Conservation (phyloP, 1,140 invertebrate genomes). For the Sycobia sp. region DNA sequence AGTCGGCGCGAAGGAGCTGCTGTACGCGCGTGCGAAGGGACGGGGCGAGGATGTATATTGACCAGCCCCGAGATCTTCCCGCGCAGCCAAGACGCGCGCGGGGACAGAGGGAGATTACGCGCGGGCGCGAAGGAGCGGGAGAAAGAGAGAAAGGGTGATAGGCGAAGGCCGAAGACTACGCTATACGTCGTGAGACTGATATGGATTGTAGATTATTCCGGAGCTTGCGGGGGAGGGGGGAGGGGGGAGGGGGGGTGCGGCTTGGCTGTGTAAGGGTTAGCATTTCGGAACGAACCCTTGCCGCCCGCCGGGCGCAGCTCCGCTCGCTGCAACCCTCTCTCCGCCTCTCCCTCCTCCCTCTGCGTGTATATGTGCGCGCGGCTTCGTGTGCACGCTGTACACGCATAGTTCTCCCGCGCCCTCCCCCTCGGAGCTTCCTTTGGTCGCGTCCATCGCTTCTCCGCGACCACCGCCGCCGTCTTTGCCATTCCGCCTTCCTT, state of each 20-base stretch:
- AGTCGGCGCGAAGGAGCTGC: constrained; percentile 13
- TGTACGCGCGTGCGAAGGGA: neutral
- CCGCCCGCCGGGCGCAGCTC: constrained; percentile 31
- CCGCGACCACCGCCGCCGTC: neutral
- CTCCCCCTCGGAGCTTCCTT: constrained; percentile 19
- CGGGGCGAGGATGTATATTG: constrained; percentile 45
- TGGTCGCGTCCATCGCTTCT: constrained; percentile 18
- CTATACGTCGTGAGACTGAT: constrained; percentile 61
- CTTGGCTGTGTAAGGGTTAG: constrained; percentile 63
- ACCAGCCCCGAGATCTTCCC: constrained; percentile 39
- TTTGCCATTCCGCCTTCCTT: neutral
- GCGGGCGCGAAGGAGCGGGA: constrained; percentile 30
- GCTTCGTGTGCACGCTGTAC: neutral
- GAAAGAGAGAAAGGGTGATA: constrained; percentile 22
- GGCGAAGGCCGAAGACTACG: constrained; percentile 48
- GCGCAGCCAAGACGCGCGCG: constrained; percentile 49
- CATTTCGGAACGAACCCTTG: constrained; percentile 57
- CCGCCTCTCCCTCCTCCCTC: neutral
- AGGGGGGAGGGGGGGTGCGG: no score
- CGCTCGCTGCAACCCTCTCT: constrained; percentile 12
- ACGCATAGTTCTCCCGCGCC: constrained; percentile 23
- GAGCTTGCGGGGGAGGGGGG: no score
- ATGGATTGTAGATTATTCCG: constrained; percentile 65
- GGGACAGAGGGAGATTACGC: constrained; percentile 38
- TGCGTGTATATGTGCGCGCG: neutral